A percentile compares a stretch with the other conserved stretches of the same genome.
phyloP scores from a whole-genome alignment of 2,797 vertebrate species.

The Oreortyx pictus region DNA sequence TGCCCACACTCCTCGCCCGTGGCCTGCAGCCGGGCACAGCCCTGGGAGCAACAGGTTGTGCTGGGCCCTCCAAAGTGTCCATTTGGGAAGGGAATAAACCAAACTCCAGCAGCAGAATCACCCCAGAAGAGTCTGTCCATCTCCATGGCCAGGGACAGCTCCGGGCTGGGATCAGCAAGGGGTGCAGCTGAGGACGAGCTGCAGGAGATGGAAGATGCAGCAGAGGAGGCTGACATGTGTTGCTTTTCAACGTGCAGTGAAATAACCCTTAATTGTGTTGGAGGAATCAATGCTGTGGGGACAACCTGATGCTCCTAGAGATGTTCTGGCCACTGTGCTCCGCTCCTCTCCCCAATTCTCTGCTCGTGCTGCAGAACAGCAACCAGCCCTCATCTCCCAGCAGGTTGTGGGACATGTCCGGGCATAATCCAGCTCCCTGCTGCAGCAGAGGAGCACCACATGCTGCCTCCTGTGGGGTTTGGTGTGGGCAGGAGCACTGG shows the following conservation, averaged over 20 bases:
- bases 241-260: neutral
- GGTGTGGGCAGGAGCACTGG: neutral
- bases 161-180: fast-evolving
- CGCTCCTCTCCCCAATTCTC: neutral
- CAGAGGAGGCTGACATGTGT: neutral
- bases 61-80: fast-evolving
- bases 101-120: neutral
- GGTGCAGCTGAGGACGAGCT: fast-evolving
- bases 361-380: fast-evolving
- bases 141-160: neutral
- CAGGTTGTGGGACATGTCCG: conserved; percentile 49
- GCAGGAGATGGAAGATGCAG: fast-evolving
- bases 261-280: neutral
- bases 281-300: fast-evolving
- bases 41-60: neutral
- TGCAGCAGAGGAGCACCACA: fast-evolving
- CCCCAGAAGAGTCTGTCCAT: fast-evolving
- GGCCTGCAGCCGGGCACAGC: neutral
- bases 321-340: neutral
- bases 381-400: neutral
- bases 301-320: neutral
- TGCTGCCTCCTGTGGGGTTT: fast-evolving
- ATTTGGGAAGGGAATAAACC: neutral
- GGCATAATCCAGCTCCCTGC: conserved; percentile 4
- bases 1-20: neutral